Percentiles rank a stretch among this genome's conserved stretches.
These are phyloP conservation scores for Indicator maculatus DNA, from an alignment of 2,113 vertebrate genomes.

Conservation along the genomic window DNA sequence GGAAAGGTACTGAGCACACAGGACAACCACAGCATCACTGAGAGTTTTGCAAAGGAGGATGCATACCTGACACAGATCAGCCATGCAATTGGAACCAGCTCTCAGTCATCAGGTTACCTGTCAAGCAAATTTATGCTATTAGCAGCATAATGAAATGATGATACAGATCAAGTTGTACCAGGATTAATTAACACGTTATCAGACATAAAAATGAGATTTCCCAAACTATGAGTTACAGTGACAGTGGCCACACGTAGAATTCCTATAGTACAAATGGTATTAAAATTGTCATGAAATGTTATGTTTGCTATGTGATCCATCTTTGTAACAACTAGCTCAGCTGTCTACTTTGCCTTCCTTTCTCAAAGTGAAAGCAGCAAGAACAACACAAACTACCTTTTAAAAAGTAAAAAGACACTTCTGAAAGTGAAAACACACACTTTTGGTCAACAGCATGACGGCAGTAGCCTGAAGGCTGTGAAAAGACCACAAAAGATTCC, in stretches of 20 bases:
- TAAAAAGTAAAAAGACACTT: background rate
- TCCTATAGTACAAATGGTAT: background rate
- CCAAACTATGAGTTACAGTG: background rate
- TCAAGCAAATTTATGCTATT: fast-evolving
- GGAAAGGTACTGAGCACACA: background rate
- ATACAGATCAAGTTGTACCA: background rate
- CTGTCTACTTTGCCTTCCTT: background rate
- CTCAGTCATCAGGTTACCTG: background rate
- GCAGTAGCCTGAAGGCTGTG: background rate
- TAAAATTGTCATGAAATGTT: background rate
- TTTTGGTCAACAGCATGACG: background rate
- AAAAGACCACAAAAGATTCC: background rate
- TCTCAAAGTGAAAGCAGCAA: background rate
- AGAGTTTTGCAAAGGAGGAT: background rate
- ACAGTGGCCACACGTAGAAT: background rate
- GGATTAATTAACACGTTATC: background rate
- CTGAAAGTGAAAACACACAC: background rate
- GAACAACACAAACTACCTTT: background rate
- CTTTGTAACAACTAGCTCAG: background rate
- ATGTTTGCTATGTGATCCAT: background rate
- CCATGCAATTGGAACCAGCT: fast-evolving
- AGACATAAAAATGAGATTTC: background rate
- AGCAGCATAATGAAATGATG: background rate
- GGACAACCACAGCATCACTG: background rate
- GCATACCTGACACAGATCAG: fast-evolving